Evolutionary conservation across 1,140 invertebrate genomes (phyloP).

Genomic region (Bombus consobrinus): DNA sequence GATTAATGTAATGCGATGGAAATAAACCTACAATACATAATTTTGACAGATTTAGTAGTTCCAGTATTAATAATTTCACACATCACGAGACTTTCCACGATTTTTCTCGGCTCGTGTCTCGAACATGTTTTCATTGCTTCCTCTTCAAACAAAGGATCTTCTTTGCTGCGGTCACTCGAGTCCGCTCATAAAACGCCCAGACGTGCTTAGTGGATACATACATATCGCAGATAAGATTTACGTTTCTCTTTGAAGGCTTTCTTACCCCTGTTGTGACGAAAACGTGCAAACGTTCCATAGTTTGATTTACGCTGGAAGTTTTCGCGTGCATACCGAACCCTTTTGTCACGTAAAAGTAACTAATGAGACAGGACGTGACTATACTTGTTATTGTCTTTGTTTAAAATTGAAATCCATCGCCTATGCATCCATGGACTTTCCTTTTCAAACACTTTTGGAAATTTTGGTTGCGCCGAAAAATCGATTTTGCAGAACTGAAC

Average conservation of each 20-base stretch:
- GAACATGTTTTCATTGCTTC: neutral
- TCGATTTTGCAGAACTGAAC: neutral
- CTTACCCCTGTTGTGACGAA: neutral
- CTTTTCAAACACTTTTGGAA: neutral
- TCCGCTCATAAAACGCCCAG: conserved; percentile 20
- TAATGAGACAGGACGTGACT: neutral
- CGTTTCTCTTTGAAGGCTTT: conserved; percentile 36
- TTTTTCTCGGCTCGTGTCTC: neutral
- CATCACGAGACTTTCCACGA: neutral
- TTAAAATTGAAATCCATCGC: neutral
- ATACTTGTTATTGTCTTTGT: neutral
- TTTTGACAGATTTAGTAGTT: neutral
- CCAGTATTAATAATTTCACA: neutral
- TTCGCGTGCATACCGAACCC: neutral
- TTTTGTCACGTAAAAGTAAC: neutral
- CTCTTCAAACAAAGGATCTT: neutral
- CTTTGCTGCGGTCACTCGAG: conserved; percentile 5
- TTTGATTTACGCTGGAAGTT: conserved; percentile 25
- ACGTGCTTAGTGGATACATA: conserved; percentile 29
- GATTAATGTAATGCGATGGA: too few species aligned
- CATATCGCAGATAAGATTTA: conserved; percentile 36
- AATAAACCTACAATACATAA: neutral
- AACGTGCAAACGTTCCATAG: neutral
- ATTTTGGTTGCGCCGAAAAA: too few species aligned
- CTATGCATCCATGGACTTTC: neutral